phyloP scores from a whole-genome alignment of 1,140 invertebrate species.

The Tetragonula clypearis region DNA sequence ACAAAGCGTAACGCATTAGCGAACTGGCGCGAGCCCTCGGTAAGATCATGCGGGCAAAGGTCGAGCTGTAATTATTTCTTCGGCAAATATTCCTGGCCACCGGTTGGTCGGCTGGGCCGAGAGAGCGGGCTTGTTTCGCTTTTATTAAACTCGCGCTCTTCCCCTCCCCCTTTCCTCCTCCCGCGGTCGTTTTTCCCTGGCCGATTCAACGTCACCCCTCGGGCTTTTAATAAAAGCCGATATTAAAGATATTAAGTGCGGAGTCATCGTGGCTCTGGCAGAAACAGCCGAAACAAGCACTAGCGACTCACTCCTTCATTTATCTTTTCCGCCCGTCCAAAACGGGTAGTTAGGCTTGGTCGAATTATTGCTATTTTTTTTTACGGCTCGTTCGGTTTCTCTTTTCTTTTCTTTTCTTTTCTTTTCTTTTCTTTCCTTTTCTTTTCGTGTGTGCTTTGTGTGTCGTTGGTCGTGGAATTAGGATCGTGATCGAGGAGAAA shows the following conservation, averaged over 20 bases:
- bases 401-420: no score
- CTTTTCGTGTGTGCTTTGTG: no score
- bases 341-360: neutral
- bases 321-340: neutral
- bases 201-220: constrained; percentile 10
- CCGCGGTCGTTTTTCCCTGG: neutral
- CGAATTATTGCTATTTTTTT: neutral
- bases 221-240: constrained; percentile 67
- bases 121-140: constrained; percentile 55
- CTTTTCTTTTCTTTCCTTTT: no score
- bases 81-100: constrained; percentile 57
- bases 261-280: constrained; percentile 42
- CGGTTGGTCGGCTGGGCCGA: constrained; percentile 37
- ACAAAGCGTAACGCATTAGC: neutral
- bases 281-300: neutral
- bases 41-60: constrained; percentile 14
- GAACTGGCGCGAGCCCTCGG: neutral
- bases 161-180: neutral
- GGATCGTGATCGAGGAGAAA: no score
- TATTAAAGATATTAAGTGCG: constrained; percentile 68
- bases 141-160: constrained; percentile 58
- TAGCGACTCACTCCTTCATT: constrained; percentile 47
- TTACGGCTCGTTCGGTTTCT: neutral
- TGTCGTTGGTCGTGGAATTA: no score
- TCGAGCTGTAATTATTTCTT: constrained; percentile 62